These are phyloP conservation scores for Acrocyrtus sp. DNA, from an alignment of 2,888 invertebrate genomes.

Conservation along the genomic window DNA sequence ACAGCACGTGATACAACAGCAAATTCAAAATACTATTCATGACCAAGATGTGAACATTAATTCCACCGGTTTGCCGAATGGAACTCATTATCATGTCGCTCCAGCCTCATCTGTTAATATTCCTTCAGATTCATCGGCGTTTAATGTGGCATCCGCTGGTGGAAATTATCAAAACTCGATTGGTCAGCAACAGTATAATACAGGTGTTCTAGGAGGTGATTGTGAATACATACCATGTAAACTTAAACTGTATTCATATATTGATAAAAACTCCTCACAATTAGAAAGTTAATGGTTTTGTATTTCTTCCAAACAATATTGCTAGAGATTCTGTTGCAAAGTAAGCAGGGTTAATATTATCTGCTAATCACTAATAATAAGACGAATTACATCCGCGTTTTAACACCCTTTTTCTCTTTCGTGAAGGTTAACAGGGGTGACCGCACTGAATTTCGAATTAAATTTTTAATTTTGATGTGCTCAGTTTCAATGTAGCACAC, in stretches of 20 bases:
- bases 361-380: too few species aligned
- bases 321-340: too few species aligned
- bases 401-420: too few species aligned
- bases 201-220: slow-evolving; percentile 50
- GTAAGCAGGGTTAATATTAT: too few species aligned
- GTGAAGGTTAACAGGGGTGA: too few species aligned
- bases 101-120: slow-evolving; percentile 23
- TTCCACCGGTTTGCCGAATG: slow-evolving; percentile 31
- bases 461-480: too few species aligned
- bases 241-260: background rate
- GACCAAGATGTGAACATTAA: slow-evolving; percentile 26
- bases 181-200: slow-evolving; percentile 35
- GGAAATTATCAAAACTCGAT: slow-evolving; percentile 25
- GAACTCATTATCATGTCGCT: slow-evolving; percentile 35
- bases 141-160: slow-evolving; percentile 21
- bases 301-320: too few species aligned
- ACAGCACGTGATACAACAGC: slow-evolving; percentile 28
- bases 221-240: background rate
- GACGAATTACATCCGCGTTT: too few species aligned
- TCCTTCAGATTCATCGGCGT: slow-evolving; percentile 27
- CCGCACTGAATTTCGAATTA: too few species aligned
- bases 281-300: too few species aligned
- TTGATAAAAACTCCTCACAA: background rate
- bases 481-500: too few species aligned
- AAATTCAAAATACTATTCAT: slow-evolving; percentile 23